phyloP scores from a whole-genome alignment of 2,888 invertebrate genomes.

The Netelia inedita region DNA sequence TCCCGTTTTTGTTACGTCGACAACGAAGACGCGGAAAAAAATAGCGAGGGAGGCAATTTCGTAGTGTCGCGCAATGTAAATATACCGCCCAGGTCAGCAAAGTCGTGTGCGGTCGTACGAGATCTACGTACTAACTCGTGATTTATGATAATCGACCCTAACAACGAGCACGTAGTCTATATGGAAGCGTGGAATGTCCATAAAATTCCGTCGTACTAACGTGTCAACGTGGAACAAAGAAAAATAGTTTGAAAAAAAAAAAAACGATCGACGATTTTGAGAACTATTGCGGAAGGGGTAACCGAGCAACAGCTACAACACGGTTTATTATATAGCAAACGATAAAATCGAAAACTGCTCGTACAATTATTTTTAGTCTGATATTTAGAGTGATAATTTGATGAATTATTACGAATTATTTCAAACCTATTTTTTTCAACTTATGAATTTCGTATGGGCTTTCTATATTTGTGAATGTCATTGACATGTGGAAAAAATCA shows the following conservation, averaged over 20 bases:
- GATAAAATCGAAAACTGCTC: background rate
- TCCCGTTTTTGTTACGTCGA: conserved; percentile 53
- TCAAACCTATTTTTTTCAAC: background rate
- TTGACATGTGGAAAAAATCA: background rate
- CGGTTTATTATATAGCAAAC: background rate
- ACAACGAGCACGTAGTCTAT: background rate
- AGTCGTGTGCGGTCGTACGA: conserved; percentile 33
- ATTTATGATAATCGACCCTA: conserved; percentile 47
- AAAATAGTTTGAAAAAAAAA: too few species aligned
- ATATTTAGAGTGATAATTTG: background rate
- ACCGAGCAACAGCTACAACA: too few species aligned
- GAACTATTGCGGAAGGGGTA: too few species aligned
- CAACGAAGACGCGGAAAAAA: background rate
- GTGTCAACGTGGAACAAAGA: background rate
- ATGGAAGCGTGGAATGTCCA: conserved; percentile 8
- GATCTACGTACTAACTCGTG: conserved; percentile 38
- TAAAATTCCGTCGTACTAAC: conserved; percentile 2
- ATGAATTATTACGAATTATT: background rate
- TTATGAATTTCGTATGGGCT: background rate
- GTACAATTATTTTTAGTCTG: background rate
- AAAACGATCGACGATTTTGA: too few species aligned
- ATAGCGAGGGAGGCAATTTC: conserved; percentile 29
- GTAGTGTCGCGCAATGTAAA: conserved; percentile 26
- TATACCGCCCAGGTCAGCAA: conserved; percentile 8
- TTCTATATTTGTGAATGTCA: conserved; percentile 7